These are phyloP conservation scores for Etheostoma spectabile DNA, from an alignment of 2,113 vertebrate species.

Conservation along the genomic window DNA sequence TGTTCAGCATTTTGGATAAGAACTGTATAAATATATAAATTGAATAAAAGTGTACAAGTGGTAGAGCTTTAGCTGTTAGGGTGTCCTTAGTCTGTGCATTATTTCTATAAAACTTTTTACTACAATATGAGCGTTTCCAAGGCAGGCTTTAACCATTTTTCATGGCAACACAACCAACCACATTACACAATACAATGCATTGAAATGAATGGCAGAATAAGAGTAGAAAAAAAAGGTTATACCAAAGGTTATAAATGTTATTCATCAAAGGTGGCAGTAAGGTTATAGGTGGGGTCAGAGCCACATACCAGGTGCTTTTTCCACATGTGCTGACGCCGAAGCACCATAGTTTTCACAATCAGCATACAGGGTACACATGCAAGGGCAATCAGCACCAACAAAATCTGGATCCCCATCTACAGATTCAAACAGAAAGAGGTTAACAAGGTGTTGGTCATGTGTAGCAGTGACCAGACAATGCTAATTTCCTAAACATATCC, in stretches of 20 bases:
- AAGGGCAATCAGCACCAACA: constrained; percentile 94
- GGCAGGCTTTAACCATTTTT: constrained; percentile 75
- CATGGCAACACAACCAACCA: constrained; percentile 71
- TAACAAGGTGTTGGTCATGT: constrained; percentile 42
- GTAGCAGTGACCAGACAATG: constrained; percentile 6
- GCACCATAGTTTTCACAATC: constrained; percentile 93
- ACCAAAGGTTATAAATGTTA: constrained; percentile 56
- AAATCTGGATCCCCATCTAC: constrained; percentile 93
- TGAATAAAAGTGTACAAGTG: neutral
- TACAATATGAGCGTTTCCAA: constrained; percentile 56
- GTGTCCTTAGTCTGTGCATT: constrained; percentile 20
- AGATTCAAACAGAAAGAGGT: constrained; percentile 71
- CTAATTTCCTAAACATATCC: neutral
- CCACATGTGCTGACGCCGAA: constrained; percentile 93
- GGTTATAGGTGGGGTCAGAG: constrained; percentile 34
- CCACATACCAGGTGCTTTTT: constrained; percentile 94
- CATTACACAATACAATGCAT: constrained; percentile 59
- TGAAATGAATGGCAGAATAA: constrained; percentile 71
- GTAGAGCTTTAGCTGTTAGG: constrained; percentile 22
- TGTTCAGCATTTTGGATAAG: neutral
- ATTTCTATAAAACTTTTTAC: neutral
- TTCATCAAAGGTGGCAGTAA: constrained; percentile 38
- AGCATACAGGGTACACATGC: constrained; percentile 98
- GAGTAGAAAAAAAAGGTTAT: constrained; percentile 56
- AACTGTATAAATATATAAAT: neutral